phyloP scores from a whole-genome alignment of 2,797 vertebrate species.

The Hemitrygon akajei region DNA sequence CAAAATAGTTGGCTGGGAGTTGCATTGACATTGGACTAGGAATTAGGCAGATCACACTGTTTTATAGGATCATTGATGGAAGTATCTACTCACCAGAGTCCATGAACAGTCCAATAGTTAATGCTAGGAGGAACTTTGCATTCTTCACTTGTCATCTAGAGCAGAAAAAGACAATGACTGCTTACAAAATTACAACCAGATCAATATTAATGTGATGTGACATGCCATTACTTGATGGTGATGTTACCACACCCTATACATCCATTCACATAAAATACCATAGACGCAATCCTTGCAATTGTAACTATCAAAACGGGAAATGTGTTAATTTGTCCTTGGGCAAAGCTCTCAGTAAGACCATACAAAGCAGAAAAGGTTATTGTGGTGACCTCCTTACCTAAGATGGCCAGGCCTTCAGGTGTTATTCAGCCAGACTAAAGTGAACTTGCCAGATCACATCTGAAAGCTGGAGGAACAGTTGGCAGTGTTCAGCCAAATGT shows the following conservation, averaged over 20 bases:
- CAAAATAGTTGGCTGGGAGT: too few species aligned
- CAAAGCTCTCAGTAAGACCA: not conserved
- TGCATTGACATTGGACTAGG: not conserved
- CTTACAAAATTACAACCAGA: not conserved
- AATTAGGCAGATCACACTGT: not conserved
- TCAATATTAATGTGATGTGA: not conserved
- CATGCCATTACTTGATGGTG: too few species aligned
- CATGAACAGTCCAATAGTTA: conserved; percentile 30
- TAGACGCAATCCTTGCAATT: not conserved
- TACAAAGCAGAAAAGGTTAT: not conserved
- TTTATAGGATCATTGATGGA: not conserved
- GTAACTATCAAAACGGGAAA: not conserved
- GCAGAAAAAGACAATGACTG: not conserved
- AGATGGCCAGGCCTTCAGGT: not conserved
- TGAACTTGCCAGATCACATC: not conserved
- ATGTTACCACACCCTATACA: not conserved
- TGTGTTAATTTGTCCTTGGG: not conserved
- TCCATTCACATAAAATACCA: not conserved
- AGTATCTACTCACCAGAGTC: conserved; percentile 1
- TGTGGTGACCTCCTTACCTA: not conserved
- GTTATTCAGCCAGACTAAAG: not conserved
- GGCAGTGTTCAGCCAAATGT: not conserved
- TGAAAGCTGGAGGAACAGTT: not conserved
- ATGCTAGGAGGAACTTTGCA: not conserved
- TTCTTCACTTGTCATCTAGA: not conserved